Conservation (phyloP, 2,797 vertebrate genomes). For the Eulemur coronatus region DNA sequence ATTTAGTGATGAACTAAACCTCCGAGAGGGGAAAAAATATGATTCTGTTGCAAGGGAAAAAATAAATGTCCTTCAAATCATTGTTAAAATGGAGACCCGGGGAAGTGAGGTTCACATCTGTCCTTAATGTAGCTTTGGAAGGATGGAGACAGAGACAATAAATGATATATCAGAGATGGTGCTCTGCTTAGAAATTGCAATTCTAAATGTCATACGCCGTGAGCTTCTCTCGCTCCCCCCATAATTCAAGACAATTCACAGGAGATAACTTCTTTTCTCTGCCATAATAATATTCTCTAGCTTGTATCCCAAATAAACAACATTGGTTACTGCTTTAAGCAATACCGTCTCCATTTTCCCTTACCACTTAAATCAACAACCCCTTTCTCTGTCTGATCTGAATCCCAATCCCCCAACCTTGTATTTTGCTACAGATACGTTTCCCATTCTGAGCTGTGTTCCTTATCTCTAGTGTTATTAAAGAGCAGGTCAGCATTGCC, state of each 20-base stretch:
- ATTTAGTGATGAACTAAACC: slow-evolving; percentile 77
- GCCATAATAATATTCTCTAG: slow-evolving; percentile 68
- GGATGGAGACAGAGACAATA: slow-evolving; percentile 66
- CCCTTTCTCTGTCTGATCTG: slow-evolving; percentile 63
- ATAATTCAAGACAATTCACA: slow-evolving; percentile 69
- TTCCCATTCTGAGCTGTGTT: slow-evolving; percentile 64
- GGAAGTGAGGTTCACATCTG: slow-evolving; percentile 68
- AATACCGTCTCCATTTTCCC: slow-evolving; percentile 66
- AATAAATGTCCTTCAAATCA: slow-evolving; percentile 76
- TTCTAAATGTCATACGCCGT: slow-evolving; percentile 69
- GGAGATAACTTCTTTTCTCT: slow-evolving; percentile 61
- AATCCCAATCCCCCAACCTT: slow-evolving; percentile 71
- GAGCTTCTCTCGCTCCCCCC: slow-evolving; percentile 54
- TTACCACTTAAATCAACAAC: slow-evolving; percentile 67
- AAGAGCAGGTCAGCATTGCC: slow-evolving; percentile 68
- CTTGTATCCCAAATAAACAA: slow-evolving; percentile 70
- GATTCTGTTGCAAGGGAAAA: slow-evolving; percentile 73
- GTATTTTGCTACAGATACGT: slow-evolving; percentile 56
- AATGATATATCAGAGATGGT: slow-evolving; percentile 65
- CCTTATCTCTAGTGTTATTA: slow-evolving; percentile 71
- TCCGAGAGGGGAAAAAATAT: slow-evolving; percentile 65
- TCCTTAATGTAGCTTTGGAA: slow-evolving; percentile 73
- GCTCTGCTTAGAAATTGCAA: slow-evolving; percentile 68
- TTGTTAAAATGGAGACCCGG: slow-evolving; percentile 74
- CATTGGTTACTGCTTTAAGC: slow-evolving; percentile 75